These are phyloP conservation scores for Gobio occitaniae DNA, from an alignment of 2,797 vertebrate species.

Conservation along the genomic window DNA sequence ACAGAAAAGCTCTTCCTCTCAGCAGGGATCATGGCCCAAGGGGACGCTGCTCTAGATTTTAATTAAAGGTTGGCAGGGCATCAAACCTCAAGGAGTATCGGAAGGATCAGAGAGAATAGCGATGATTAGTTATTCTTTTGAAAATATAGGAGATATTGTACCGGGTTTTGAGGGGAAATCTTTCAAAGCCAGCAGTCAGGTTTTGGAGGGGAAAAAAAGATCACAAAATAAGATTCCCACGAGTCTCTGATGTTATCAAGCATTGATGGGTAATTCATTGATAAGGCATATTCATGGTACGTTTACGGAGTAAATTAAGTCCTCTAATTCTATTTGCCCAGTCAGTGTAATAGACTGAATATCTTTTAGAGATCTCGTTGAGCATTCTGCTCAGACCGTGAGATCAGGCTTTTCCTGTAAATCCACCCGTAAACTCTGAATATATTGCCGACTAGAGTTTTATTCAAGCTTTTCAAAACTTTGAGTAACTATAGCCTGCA, in stretches of 20 bases:
- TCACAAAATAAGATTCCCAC: constrained; percentile 9
- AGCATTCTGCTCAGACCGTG: constrained; percentile 34
- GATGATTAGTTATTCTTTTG: constrained; percentile 60
- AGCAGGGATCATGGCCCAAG: constrained; percentile 4
- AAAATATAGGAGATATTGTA: constrained; percentile 67
- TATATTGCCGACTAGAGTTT: constrained; percentile 9
- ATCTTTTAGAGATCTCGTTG: constrained; percentile 25
- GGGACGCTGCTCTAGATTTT: constrained; percentile 61
- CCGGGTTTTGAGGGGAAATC: constrained; percentile 38
- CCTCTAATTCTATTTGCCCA: constrained; percentile 42
- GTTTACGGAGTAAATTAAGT: constrained; percentile 33
- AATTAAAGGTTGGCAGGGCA: constrained; percentile 73
- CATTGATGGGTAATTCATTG: constrained; percentile 16
- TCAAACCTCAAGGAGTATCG: constrained; percentile 61
- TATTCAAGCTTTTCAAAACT: constrained; percentile 32
- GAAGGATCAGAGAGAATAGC: constrained; percentile 64
- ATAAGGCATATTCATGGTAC: constrained; percentile 17
- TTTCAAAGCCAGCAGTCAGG: constrained; percentile 36
- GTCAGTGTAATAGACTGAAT: constrained; percentile 26
- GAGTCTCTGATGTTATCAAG: constrained; percentile 41
- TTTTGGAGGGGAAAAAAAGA: constrained; percentile 19
- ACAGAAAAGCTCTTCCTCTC: constrained; percentile 43
- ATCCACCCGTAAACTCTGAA: constrained; percentile 19
- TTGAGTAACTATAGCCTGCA: constrained; percentile 8
- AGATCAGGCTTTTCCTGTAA: constrained; percentile 31